phyloP scores from a whole-genome alignment of 2,888 invertebrate species.

The Cephus rjabovi region DNA sequence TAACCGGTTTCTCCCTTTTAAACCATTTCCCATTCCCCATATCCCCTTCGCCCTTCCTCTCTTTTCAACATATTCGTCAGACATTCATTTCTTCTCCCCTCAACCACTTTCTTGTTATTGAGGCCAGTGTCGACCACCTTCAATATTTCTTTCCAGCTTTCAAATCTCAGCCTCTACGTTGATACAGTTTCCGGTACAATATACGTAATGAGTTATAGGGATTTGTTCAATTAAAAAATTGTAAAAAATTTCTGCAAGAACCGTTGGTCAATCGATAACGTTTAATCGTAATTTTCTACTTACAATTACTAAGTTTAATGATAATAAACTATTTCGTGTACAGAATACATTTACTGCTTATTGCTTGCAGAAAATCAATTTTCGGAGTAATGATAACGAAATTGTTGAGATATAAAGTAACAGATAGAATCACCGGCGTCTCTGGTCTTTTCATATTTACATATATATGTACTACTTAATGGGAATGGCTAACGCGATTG shows the following conservation, averaged over 20 bases:
- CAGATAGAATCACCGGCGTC: neutral
- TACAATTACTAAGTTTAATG: neutral
- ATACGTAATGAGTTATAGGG: neutral
- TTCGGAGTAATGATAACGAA: neutral
- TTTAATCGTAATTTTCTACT: neutral
- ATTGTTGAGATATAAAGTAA: neutral
- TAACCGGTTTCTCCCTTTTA: slow-evolving; percentile 1
- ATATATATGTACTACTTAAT: neutral
- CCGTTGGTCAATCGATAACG: neutral
- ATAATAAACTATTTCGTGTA: neutral
- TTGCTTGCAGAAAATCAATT: neutral
- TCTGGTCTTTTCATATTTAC: neutral
- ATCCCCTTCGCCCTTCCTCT: neutral
- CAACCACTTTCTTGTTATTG: neutral
- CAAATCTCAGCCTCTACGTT: neutral
- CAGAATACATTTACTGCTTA: neutral
- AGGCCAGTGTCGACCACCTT: neutral
- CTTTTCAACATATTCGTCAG: neutral
- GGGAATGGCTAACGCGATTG: neutral
- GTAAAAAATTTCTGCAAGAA: too few relatives aligned
- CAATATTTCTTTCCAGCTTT: neutral
- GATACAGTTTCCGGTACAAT: neutral
- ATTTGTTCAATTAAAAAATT: neutral
- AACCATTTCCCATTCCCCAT: neutral
- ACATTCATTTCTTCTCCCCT: neutral